These are phyloP conservation scores for Gorilla gorilla DNA, from an alignment of 2,113 vertebrate species.

Conservation along the genomic window DNA sequence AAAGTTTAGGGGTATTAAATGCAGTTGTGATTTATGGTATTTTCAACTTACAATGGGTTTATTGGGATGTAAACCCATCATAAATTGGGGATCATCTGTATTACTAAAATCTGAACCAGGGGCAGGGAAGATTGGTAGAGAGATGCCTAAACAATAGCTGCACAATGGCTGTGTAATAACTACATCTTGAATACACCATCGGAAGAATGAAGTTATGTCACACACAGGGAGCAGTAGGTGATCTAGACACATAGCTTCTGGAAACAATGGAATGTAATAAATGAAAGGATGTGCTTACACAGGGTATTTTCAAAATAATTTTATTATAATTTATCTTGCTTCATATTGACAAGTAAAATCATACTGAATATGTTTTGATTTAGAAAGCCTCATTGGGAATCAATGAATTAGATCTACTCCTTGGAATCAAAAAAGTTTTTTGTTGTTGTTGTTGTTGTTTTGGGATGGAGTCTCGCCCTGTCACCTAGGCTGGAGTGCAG, in stretches of 20 bases:
- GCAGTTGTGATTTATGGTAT: background rate
- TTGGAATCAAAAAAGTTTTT: background rate
- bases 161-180: background rate
- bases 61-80: background rate
- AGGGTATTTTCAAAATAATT: background rate
- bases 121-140: background rate
- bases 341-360: conserved; percentile 31
- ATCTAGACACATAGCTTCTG: background rate
- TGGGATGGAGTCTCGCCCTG: too few species aligned
- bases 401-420: background rate
- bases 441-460: too few species aligned
- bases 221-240: background rate
- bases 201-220: background rate
- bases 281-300: background rate
- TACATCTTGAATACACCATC: background rate
- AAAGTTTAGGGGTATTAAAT: background rate
- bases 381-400: background rate
- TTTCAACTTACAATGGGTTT: background rate
- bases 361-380: conserved; percentile 5
- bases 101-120: background rate
- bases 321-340: conserved; percentile 21
- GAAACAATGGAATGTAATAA: background rate
- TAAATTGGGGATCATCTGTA: background rate
- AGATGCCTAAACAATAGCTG: background rate
- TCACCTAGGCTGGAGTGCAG: too few species aligned